These are phyloP conservation scores for Neomicropteryx cornuta DNA, from an alignment of 1,140 invertebrate species.

Conservation along the genomic window DNA sequence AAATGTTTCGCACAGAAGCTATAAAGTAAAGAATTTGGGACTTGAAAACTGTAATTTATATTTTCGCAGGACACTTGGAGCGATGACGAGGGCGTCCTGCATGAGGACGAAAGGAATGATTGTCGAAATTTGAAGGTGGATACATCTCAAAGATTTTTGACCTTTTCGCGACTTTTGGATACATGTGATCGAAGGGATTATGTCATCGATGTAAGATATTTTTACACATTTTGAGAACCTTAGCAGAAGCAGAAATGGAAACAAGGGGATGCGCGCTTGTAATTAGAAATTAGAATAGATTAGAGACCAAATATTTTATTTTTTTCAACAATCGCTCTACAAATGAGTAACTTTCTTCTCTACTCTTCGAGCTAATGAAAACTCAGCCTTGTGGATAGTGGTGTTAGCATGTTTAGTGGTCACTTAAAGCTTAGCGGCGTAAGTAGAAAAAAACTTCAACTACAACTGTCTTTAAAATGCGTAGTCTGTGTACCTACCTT, in stretches of 20 bases:
- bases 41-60: constrained; percentile 5
- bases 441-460: too few relatives aligned
- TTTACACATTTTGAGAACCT: not conserved
- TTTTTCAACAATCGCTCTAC: not conserved
- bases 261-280: not conserved
- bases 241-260: not conserved
- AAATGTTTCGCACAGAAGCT: too few relatives aligned
- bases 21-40: constrained; percentile 2
- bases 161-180: constrained; percentile 75
- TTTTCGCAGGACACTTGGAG: constrained; percentile 62
- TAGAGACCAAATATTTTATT: not conserved
- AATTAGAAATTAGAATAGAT: not conserved
- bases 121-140: constrained; percentile 59
- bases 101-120: constrained; percentile 66
- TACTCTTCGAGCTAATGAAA: not conserved
- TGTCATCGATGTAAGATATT: constrained; percentile 47
- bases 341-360: not conserved
- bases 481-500: too few relatives aligned
- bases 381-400: not conserved
- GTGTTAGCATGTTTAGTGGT: too few relatives aligned
- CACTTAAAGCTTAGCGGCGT: too few relatives aligned
- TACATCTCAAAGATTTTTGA: constrained; percentile 50
- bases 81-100: constrained; percentile 52
- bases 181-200: constrained; percentile 89
- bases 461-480: too few relatives aligned